Evolutionary conservation across 2,797 vertebrate genomes (phyloP).

Genomic region (Sparus aurata): DNA sequence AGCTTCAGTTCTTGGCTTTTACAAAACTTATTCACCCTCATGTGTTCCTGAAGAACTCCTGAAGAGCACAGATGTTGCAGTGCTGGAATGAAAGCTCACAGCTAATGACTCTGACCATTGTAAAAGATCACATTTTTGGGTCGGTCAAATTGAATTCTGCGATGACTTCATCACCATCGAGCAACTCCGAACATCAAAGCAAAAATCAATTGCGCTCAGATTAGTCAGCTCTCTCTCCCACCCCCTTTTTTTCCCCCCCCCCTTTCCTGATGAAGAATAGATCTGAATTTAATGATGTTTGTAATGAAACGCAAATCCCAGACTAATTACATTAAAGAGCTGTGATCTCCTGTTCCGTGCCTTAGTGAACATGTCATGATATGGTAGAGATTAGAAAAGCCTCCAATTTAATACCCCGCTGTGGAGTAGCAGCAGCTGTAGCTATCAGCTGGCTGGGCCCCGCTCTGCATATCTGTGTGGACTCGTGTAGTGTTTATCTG

Average conservation of each 20-base stretch:
- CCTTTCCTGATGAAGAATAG: slow-evolving; percentile 65
- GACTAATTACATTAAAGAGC: slow-evolving; percentile 76
- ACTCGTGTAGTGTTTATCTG: slow-evolving; percentile 56
- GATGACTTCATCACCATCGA: slow-evolving; percentile 24
- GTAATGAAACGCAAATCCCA: slow-evolving; percentile 76
- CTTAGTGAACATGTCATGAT: slow-evolving; percentile 75
- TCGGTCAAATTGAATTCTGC: slow-evolving; percentile 15
- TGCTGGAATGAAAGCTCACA: background rate
- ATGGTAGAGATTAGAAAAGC: slow-evolving; percentile 70
- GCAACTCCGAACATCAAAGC: slow-evolving; percentile 51
- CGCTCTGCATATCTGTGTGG: slow-evolving; percentile 19
- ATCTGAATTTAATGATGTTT: slow-evolving; percentile 76
- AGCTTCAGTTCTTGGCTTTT: background rate
- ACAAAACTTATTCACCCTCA: background rate
- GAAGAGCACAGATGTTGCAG: background rate
- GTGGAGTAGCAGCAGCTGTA: slow-evolving; percentile 65
- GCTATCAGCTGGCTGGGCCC: slow-evolving; percentile 56
- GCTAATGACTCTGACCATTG: background rate
- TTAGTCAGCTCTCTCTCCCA: slow-evolving; percentile 46
- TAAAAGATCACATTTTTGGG: too few species aligned
- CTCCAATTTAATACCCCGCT: slow-evolving; percentile 51
- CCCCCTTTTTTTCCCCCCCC: background rate
- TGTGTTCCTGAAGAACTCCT: background rate
- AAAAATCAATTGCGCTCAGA: slow-evolving; percentile 45
- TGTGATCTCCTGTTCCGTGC: slow-evolving; percentile 72